Percentiles rank a stretch among this genome's conserved stretches.
Evolutionary conservation across 2,113 vertebrate genomes (phyloP).

Genomic region (Vanacampus margaritifer): DNA sequence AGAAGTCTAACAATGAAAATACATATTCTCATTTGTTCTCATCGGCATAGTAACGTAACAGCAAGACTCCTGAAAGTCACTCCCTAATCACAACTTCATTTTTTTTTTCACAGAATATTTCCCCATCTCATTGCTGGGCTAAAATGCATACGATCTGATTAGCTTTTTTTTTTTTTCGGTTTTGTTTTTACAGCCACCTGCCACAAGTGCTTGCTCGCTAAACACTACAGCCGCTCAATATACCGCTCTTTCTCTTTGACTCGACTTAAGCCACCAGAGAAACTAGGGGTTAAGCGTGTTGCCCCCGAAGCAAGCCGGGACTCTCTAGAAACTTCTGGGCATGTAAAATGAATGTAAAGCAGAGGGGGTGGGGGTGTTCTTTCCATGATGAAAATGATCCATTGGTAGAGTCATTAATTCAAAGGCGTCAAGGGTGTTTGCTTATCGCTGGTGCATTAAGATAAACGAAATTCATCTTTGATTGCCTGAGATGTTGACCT

Average conservation of each 20-base stretch:
- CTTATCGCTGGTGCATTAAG: constrained; percentile 9
- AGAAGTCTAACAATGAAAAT: no score
- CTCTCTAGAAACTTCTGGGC: constrained; percentile 1
- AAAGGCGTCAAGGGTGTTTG: constrained; percentile 11
- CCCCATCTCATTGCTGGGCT: neutral
- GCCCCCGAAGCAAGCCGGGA: constrained; percentile 31
- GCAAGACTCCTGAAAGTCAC: neutral
- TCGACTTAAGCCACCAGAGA: constrained; percentile 37
- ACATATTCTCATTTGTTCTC: neutral
- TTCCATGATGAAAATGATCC: constrained; percentile 4
- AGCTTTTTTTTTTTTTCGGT: constrained; percentile 26
- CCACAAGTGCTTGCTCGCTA: constrained; percentile 39
- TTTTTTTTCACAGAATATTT: neutral
- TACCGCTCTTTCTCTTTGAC: constrained; percentile 39
- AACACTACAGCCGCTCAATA: constrained; percentile 40
- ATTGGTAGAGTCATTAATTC: constrained; percentile 5
- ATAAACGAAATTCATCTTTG: constrained; percentile 30
- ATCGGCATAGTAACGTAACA: constrained; percentile 2
- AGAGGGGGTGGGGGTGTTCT: no score
- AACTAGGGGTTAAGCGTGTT: constrained; percentile 44
- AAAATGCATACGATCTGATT: constrained; percentile 23
- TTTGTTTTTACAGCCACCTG: constrained; percentile 35
- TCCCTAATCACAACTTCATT: neutral
- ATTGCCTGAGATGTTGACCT: constrained; percentile 43
- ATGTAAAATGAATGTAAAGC: constrained; percentile 16